Evolutionary conservation across 2,888 invertebrate species (phyloP), one percentile per base, ranked within the genome.

Genomic region (Crepidodera aurea): DNA sequence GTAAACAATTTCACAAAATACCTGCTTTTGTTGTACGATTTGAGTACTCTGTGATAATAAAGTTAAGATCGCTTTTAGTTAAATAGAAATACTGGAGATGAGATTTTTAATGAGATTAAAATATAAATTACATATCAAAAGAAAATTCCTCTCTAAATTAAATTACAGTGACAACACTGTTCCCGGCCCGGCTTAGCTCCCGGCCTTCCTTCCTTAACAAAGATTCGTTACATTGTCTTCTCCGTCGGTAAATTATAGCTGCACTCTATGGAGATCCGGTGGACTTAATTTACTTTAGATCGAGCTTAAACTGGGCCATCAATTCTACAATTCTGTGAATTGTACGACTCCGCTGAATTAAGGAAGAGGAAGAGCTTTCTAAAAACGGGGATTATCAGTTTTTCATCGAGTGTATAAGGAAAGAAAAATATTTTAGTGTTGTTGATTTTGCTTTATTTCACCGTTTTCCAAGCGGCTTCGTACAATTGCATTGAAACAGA

Each of bases 201-300:
- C 32, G 46, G 44, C n/a, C n/a, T 44, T 22, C 56, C 19, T 56
- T 34, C 44, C 37, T 57, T 66, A 58, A 63, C 60, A 59, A 63
- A 65, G 64, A 68, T 66, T 53, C 65, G 65, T 62, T 63, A 67
- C 69, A 68, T 66, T 68, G 68, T 70, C 70, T 71, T 64, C 60
- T 55, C 50, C 50, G 53, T 60, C 60, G 53, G 70, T 75, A 71
- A 75, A 71, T 75, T 75, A 75, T 74, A 64, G 74, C 69, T 50
- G 73, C 72, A 73, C 73, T 73, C 72, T 66, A 73, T 73, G 72
- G 73, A 75, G 71, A 75, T 75, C 72, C 71, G 68, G 64, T 68
- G 66, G 66, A 69, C 74, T 76, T 74, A 76, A 76, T 76, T 76
- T 74, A 72, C 71, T 75, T 72, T 71, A 62, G 73, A 75, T 75